A percentile compares a stretch with the other conserved stretches of the same genome.
Evolutionary conservation across 1,140 invertebrate genomes (phyloP).

Genomic region (Calliphora vicina): DNA sequence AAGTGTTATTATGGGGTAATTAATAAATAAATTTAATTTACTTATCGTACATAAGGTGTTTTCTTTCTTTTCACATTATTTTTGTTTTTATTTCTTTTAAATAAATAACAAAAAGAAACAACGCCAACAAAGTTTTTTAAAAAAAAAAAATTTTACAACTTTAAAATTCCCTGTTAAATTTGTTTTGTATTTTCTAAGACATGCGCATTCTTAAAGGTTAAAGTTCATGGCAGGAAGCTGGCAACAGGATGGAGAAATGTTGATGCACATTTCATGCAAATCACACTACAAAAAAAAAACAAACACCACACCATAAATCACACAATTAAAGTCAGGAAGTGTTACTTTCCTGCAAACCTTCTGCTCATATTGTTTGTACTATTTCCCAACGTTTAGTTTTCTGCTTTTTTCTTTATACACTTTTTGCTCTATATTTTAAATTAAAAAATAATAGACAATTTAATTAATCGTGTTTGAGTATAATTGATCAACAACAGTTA

Average conservation of each 20-base stretch:
- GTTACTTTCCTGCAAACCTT: too few species aligned
- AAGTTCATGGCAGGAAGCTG: not conserved
- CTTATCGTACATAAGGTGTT: too few species aligned
- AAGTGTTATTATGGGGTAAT: not conserved
- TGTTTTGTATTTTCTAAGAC: not conserved
- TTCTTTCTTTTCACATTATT: not conserved
- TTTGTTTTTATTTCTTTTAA: not conserved
- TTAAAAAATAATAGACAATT: too few species aligned
- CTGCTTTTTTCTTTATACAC: too few species aligned
- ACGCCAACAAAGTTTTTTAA: not conserved
- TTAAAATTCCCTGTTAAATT: not conserved
- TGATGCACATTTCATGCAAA: not conserved
- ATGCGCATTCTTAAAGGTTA: slow-evolving; percentile 2
- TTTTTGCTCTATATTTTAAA: too few species aligned
- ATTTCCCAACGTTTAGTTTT: too few species aligned
- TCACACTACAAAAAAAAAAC: not conserved
- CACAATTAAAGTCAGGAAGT: not conserved
- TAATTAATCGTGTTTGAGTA: too few species aligned
- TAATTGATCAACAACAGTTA: too few species aligned
- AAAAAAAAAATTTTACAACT: not conserved
- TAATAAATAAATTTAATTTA: not conserved
- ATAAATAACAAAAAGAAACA: not conserved
- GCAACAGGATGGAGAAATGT: not conserved
- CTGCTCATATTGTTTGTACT: too few species aligned
- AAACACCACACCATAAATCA: too few species aligned